A percentile compares a stretch with the other conserved stretches of the same genome.
Evolutionary conservation across 37 sponge, comb jelly and placozoan species (phyloP).

Genomic region (Halisarca cf. caerulea): DNA sequence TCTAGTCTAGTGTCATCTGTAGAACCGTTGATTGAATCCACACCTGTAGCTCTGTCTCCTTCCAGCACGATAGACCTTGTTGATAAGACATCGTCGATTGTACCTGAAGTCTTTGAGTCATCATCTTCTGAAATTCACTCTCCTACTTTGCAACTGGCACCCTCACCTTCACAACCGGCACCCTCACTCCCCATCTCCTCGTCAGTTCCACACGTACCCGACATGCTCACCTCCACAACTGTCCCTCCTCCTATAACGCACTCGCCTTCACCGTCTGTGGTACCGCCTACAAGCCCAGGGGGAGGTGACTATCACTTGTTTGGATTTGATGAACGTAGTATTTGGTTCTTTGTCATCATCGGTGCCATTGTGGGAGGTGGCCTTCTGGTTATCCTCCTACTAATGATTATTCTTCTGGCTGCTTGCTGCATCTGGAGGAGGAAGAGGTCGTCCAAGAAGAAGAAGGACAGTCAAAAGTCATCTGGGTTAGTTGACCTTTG

Average conservation of each 20-base stretch:
- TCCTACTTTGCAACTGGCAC: not conserved
- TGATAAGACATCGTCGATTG: too few species aligned
- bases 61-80: too few species aligned
- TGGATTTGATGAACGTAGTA: not conserved
- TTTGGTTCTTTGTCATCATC: not conserved
- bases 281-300: not conserved
- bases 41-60: too few species aligned
- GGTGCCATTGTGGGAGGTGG: slow-evolving; percentile 27
- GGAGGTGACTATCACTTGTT: not conserved
- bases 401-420: slow-evolving; percentile 25
- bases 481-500: not conserved
- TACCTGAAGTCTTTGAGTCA: too few species aligned
- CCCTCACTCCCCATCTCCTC: slow-evolving; percentile 5
- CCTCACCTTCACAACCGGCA: slow-evolving; percentile 24
- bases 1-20: too few species aligned
- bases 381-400: slow-evolving; percentile 39
- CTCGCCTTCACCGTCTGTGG: not conserved
- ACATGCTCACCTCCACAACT: slow-evolving; percentile 1
- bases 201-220: not conserved
- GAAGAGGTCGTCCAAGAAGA: slow-evolving; percentile 32
- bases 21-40: too few species aligned
- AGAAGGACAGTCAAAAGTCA: not conserved
- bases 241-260: not conserved
- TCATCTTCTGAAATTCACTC: too few species aligned
- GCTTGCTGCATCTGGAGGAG: not conserved